These are phyloP conservation scores for Blennius ocellaris DNA, from an alignment of 2,113 vertebrate genomes.

Conservation along the genomic window DNA sequence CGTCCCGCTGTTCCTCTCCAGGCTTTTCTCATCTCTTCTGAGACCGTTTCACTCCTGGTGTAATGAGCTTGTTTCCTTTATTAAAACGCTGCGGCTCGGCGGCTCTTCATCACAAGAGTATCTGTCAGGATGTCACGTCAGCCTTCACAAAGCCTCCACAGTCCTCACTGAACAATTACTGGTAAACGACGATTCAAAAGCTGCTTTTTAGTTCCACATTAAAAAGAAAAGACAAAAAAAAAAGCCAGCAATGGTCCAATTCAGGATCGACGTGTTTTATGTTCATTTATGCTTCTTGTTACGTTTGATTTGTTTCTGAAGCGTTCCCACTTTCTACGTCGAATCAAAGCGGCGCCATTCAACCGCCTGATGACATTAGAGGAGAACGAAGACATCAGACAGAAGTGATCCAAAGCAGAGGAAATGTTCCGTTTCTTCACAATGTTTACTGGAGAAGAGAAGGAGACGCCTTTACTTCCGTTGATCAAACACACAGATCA, in stretches of 20 bases:
- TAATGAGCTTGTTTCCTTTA: conserved; percentile 53
- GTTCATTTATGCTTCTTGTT: not conserved
- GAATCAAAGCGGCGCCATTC: not conserved
- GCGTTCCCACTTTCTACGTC: conserved; percentile 7
- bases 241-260: not conserved
- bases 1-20: conserved; percentile 12
- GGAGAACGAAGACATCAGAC: conserved; percentile 35
- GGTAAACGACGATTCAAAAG: conserved; percentile 14
- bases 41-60: conserved; percentile 22
- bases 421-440: conserved; percentile 29
- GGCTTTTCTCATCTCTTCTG: conserved; percentile 39
- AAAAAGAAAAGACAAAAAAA: too few species aligned
- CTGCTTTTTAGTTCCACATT: not conserved
- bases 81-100: conserved; percentile 10
- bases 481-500: not conserved
- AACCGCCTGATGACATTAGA: not conserved
- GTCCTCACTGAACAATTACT: conserved; percentile 37
- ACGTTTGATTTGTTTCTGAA: conserved; percentile 4
- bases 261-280: not conserved
- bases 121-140: conserved; percentile 27
- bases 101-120: conserved; percentile 29
- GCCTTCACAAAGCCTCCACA: conserved; percentile 24
- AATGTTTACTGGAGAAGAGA: conserved; percentile 27
- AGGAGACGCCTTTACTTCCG: conserved; percentile 12
- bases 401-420: not conserved